phyloP scores from a whole-genome alignment of 37 sponge, comb jelly and placozoan species.

The Haliclona indistincta region DNA sequence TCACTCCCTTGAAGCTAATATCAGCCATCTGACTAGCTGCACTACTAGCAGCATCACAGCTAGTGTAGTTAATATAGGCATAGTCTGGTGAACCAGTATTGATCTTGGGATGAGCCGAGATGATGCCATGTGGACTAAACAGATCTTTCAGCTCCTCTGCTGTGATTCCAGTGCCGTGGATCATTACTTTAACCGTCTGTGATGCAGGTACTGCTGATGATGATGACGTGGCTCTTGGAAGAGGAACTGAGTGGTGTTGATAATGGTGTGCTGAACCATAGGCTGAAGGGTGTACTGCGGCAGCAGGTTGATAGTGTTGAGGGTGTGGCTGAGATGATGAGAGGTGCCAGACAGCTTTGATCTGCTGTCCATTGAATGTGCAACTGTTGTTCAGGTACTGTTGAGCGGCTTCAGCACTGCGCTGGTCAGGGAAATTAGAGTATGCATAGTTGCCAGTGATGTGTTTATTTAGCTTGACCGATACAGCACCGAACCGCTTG shows the following conservation, averaged over 20 bases:
- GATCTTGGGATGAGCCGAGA: conserved; percentile 7
- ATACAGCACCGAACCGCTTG: too few relatives aligned
- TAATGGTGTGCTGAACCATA: neutral
- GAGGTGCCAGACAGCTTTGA: neutral
- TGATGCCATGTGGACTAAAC: conserved; percentile 28
- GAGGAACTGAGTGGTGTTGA: neutral
- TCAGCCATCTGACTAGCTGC: too few relatives aligned
- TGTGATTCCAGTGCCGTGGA: conserved; percentile 9
- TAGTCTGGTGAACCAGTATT: conserved; percentile 16
- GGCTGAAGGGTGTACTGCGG: neutral
- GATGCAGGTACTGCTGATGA: neutral
- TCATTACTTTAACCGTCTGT: conserved; percentile 11
- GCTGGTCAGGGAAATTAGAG: conserved; percentile 1
- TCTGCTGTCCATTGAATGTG: too few relatives aligned
- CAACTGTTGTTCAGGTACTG: neutral
- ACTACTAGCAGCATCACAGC: too few relatives aligned
- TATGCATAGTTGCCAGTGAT: conserved; percentile 23
- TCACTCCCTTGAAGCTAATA: neutral
- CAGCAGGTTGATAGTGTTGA: too few relatives aligned
- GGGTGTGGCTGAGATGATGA: neutral
- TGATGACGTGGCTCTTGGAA: neutral
- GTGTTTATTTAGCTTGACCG: too few relatives aligned
- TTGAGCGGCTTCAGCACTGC: conserved; percentile 8
- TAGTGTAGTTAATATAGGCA: conserved; percentile 45
- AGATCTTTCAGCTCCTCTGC: conserved; percentile 10